A percentile compares a stretch with the other conserved stretches of the same genome.
Evolutionary conservation across 2,797 vertebrate species (phyloP).

Genomic region (Urosaurus nigricauda): DNA sequence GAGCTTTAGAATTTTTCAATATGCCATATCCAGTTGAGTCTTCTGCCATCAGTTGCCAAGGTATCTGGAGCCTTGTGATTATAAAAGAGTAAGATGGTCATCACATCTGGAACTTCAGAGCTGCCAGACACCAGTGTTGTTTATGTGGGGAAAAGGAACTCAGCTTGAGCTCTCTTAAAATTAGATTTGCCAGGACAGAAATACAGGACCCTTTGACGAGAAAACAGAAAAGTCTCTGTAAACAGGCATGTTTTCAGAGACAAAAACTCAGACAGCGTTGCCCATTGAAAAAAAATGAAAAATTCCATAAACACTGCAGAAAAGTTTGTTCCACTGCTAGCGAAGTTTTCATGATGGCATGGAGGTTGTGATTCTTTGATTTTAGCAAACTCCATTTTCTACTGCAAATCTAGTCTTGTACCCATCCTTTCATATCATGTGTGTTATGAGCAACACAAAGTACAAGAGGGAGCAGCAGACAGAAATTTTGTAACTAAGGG

Average conservation of each 20-base stretch:
- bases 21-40: neutral
- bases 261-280: neutral
- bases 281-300: neutral
- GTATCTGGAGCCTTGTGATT: too few species aligned
- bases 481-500: neutral
- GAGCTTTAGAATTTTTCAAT: neutral
- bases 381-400: neutral
- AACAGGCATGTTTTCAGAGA: slow-evolving; percentile 14
- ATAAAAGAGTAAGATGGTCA: neutral
- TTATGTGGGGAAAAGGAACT: slow-evolving; percentile 1
- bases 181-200: neutral
- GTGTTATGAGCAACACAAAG: neutral
- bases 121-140: neutral
- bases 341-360: neutral
- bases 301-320: neutral
- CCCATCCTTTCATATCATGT: neutral
- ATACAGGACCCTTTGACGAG: neutral
- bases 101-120: slow-evolving; percentile 5
- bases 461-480: neutral
- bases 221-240: slow-evolving; percentile 23
- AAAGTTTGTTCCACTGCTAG: neutral
- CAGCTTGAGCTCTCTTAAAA: neutral
- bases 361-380: neutral
- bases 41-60: neutral
- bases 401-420: neutral